phyloP scores from a whole-genome alignment of 2,797 vertebrate genomes.

The Toxotes lorentzi region DNA sequence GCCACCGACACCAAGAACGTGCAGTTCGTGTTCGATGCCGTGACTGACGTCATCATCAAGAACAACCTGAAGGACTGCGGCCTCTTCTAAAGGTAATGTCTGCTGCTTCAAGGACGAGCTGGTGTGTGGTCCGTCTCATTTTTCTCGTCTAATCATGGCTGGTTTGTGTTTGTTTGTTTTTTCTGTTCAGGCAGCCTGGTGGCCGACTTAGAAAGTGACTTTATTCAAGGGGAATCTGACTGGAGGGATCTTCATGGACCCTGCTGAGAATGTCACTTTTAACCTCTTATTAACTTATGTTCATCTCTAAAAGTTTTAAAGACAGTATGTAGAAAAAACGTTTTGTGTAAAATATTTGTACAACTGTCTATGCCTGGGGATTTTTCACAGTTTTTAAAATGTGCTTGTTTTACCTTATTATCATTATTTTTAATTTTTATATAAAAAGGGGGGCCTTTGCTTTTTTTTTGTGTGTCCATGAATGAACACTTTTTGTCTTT shows the following conservation, averaged over 20 bases:
- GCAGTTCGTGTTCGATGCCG: conserved; percentile 99
- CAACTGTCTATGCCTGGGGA: conserved; percentile 90
- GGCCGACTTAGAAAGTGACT: conserved; percentile 62
- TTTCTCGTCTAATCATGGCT: conserved; percentile 4
- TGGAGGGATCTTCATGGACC: conserved; percentile 82
- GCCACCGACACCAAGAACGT: conserved; percentile 99
- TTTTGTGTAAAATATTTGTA: conserved; percentile 93
- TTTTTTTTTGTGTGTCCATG: conserved; percentile 55
- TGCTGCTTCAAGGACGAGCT: neutral
- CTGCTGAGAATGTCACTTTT: conserved; percentile 90
- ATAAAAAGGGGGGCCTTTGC: conserved; percentile 59
- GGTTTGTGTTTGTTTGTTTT: neutral
- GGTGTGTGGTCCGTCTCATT: neutral
- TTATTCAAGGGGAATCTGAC: conserved; percentile 66
- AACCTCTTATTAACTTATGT: conserved; percentile 94
- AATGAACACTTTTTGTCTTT: conserved; percentile 71
- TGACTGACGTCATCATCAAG: conserved; percentile 99
- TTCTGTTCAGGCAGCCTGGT: conserved; percentile 55
- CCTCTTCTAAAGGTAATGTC: conserved; percentile 90
- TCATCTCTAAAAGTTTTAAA: conserved; percentile 91
- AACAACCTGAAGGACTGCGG: conserved; percentile 99
- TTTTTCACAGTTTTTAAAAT: conserved; percentile 83
- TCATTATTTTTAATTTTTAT: conserved; percentile 75
- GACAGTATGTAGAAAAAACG: conserved; percentile 85
- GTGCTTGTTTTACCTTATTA: conserved; percentile 74